phyloP scores from a whole-genome alignment of 2,888 invertebrate species.

The Gymnoscelis rufifasciata region DNA sequence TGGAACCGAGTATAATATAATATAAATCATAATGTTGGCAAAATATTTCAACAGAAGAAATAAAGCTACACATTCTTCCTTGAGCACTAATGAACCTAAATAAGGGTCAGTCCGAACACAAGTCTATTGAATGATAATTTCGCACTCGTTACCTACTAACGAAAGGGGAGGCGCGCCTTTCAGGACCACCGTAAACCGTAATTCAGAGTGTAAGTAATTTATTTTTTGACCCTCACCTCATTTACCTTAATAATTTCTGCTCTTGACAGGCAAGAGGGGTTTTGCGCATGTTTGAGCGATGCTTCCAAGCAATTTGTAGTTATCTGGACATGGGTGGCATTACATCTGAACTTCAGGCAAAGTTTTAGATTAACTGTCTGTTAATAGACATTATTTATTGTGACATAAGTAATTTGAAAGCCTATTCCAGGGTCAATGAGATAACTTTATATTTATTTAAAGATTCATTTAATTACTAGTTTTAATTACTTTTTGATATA shows the following conservation, averaged over 20 bases:
- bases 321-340: neutral
- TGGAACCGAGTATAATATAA: no score
- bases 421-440: no score
- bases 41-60: no score
- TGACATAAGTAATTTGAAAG: no score
- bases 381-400: no score
- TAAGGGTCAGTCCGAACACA: neutral
- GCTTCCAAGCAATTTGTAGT: neutral
- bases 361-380: no score
- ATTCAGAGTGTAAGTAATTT: conserved; percentile 12
- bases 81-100: neutral
- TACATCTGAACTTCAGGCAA: neutral
- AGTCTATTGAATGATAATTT: neutral
- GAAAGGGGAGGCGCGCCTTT: neutral
- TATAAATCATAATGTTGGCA: no score
- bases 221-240: conserved; percentile 18
- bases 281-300: conserved; percentile 2
- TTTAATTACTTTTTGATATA: no score
- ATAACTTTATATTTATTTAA: no score
- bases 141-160: neutral
- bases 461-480: no score
- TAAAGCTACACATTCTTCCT: no score
- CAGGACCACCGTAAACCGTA: neutral
- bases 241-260: conserved; percentile 16
- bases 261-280: conserved; percentile 17